phyloP scores from a whole-genome alignment of 2,113 vertebrate species.

The Brachyhypopomus gauderio region DNA sequence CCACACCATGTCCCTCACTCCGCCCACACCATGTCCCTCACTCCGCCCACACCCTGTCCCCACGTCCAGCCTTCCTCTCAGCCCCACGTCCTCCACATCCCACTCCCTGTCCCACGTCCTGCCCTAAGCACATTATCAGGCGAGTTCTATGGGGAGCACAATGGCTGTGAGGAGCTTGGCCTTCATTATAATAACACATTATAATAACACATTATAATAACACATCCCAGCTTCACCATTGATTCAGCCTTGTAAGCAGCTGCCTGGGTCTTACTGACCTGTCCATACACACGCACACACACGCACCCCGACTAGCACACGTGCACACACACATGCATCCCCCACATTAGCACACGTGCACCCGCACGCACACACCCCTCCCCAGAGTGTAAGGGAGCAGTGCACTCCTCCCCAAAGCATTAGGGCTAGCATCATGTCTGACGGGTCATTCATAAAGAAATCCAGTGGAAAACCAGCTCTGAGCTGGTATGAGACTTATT shows the following conservation, averaged over 20 bases:
- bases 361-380: neutral
- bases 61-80: no score
- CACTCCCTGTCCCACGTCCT: slow-evolving; percentile 88
- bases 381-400: neutral
- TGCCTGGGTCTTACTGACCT: slow-evolving; percentile 94
- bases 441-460: no score
- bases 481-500: neutral
- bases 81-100: no score
- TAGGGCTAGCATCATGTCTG: no score
- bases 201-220: slow-evolving; percentile 99
- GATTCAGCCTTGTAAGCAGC: slow-evolving; percentile 91
- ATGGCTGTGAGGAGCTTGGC: slow-evolving; percentile 98
- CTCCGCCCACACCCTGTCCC: no score
- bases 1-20: no score
- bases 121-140: slow-evolving; percentile 98
- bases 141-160: slow-evolving; percentile 95
- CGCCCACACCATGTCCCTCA: no score
- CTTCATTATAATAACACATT: slow-evolving; percentile 99
- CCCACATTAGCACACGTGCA: slow-evolving; percentile 57
- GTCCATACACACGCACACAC: slow-evolving; percentile 54
- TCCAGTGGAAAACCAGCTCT: no score
- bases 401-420: no score
- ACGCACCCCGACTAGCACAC: slow-evolving; percentile 63
- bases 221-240: slow-evolving; percentile 95
- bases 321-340: slow-evolving; percentile 54